phyloP scores from a whole-genome alignment of 2,888 invertebrate genomes.

The Melieria picta region DNA sequence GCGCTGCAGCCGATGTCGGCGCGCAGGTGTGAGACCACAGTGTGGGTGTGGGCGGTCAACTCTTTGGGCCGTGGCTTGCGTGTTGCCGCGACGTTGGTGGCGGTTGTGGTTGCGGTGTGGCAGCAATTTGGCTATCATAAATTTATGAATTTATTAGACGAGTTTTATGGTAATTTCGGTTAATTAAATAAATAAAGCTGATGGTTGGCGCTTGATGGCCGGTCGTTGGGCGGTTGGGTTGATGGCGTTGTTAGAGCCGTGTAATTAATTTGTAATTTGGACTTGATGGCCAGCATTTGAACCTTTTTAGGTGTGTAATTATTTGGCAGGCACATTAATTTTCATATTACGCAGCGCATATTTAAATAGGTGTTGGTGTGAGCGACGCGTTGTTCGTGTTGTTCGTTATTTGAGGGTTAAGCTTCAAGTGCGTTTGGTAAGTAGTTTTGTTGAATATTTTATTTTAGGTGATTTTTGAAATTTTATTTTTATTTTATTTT shows the following conservation, averaged over 20 bases:
- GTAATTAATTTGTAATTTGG: constrained; percentile 35
- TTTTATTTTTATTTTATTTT: too few relatives aligned
- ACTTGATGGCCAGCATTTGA: constrained; percentile 8
- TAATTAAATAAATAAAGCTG: constrained; percentile 43
- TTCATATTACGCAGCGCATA: constrained; percentile 30
- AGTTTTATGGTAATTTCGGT: constrained; percentile 48
- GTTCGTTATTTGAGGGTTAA: not conserved
- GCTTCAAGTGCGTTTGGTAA: too few relatives aligned
- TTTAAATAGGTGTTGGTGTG: constrained; percentile 17
- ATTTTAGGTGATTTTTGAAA: too few relatives aligned
- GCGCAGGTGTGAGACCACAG: not conserved
- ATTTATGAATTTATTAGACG: constrained; percentile 53
- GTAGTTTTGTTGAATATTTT: too few relatives aligned
- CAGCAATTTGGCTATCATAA: constrained; percentile 39
- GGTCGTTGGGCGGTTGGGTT: constrained; percentile 3
- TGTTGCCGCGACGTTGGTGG: not conserved
- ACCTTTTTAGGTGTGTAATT: constrained; percentile 30
- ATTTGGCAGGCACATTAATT: constrained; percentile 30
- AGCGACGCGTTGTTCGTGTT: not conserved
- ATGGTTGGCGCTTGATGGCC: not conserved
- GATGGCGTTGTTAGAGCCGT: constrained; percentile 22
- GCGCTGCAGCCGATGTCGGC: too few relatives aligned
- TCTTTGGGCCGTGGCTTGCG: not conserved
- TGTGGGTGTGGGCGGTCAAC: not conserved
- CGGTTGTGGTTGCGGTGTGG: constrained; percentile 5